Evolutionary conservation across 1,140 invertebrate genomes (phyloP).

Genomic region (Pseudomyrmex gracilis): DNA sequence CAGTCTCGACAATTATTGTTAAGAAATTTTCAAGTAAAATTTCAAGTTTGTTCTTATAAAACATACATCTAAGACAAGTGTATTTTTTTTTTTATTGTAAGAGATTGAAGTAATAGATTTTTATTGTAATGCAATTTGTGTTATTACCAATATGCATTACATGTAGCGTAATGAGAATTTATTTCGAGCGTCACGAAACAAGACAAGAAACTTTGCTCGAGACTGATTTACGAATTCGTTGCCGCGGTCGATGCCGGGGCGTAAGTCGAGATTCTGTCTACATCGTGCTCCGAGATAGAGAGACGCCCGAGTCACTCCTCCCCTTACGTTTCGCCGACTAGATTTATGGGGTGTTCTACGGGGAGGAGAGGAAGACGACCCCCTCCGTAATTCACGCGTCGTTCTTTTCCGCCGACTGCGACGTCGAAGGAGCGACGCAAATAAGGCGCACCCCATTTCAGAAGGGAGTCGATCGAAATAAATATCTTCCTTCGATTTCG

Average conservation of each 20-base stretch:
- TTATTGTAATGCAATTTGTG: neutral
- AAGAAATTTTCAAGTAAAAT: too few species aligned
- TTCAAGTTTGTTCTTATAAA: too few species aligned
- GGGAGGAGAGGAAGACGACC: conserved; percentile 51
- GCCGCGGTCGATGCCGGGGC: conserved; percentile 65
- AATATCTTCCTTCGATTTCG: conserved; percentile 46
- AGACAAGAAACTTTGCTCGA: conserved; percentile 76
- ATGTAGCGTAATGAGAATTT: conserved; percentile 59
- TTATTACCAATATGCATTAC: neutral
- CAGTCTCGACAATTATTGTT: neutral
- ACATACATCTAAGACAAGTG: too few species aligned
- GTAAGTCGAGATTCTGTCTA: conserved; percentile 72
- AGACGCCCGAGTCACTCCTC: conserved; percentile 47
- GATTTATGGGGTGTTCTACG: conserved; percentile 82
- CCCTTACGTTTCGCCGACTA: conserved; percentile 27
- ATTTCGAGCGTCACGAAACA: conserved; percentile 70
- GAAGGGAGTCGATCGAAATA: conserved; percentile 36
- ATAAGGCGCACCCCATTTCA: conserved; percentile 52
- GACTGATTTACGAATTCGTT: conserved; percentile 82
- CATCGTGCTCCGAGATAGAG: conserved; percentile 68
- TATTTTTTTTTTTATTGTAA: too few species aligned
- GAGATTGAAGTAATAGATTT: too few species aligned
- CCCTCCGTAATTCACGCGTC: conserved; percentile 75
- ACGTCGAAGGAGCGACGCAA: conserved; percentile 60
- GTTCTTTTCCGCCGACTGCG: conserved; percentile 64